These are phyloP conservation scores for Ranitomeya variabilis DNA, from an alignment of 2,113 vertebrate species.

Conservation along the genomic window DNA sequence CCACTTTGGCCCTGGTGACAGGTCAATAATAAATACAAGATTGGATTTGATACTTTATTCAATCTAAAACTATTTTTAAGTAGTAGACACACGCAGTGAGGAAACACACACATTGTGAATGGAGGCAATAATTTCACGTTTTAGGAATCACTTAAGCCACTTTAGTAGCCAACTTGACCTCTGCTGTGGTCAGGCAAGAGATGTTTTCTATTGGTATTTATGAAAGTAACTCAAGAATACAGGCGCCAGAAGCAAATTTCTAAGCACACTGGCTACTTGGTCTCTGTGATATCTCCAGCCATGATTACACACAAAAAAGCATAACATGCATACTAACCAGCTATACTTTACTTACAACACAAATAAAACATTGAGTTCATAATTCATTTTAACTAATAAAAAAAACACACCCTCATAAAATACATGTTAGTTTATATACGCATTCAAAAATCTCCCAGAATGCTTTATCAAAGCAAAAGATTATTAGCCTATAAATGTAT, in stretches of 20 bases:
- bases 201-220: not conserved
- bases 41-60: too few species aligned
- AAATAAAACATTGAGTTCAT: not conserved
- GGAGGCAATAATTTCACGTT: too few species aligned
- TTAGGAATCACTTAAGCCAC: not conserved
- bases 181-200: not conserved
- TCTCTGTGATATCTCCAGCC: not conserved
- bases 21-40: too few species aligned
- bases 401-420: constrained; percentile 13
- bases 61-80: too few species aligned
- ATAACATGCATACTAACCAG: not conserved
- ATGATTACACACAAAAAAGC: not conserved
- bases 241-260: not conserved
- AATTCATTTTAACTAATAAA: not conserved
- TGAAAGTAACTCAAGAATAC: not conserved
- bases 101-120: too few species aligned
- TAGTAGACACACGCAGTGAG: too few species aligned
- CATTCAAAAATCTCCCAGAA: constrained; percentile 6
- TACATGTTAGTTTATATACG: not conserved
- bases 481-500: constrained; percentile 48
- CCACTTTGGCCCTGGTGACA: too few species aligned
- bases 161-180: not conserved
- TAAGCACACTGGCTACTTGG: not conserved
- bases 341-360: not conserved
- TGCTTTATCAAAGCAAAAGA: constrained; percentile 46